Conservation (phyloP, 2,797 vertebrate species). For the Melanitta fusca region DNA sequence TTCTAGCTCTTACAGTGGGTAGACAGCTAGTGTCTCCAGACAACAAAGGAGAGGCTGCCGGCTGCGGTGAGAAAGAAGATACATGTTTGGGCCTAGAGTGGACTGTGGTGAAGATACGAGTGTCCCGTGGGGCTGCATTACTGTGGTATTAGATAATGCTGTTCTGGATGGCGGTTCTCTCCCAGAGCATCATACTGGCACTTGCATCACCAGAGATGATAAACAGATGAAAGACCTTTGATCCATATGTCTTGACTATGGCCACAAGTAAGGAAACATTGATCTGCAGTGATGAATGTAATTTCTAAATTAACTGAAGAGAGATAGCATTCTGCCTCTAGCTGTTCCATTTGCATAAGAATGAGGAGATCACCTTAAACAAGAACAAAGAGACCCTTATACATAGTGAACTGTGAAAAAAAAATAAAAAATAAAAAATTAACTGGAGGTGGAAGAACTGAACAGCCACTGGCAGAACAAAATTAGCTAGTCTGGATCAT, state of each 20-base stretch:
- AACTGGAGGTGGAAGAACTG: background rate
- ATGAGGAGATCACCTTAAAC: slow-evolving; percentile 56
- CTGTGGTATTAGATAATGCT: background rate
- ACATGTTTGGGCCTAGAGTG: background rate
- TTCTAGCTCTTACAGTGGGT: background rate
- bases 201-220: background rate
- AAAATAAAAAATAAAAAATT: background rate
- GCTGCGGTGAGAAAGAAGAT: background rate
- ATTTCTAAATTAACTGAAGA: slow-evolving; percentile 59
- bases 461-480: slow-evolving; percentile 16
- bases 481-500: slow-evolving; percentile 22
- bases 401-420: slow-evolving; percentile 23
- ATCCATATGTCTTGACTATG: background rate
- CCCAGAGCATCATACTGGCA: background rate
- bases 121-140: background rate
- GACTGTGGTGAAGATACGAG: background rate
- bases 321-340: slow-evolving; percentile 23
- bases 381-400: slow-evolving; percentile 36
- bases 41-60: background rate
- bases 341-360: slow-evolving; percentile 47
- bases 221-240: slow-evolving; percentile 13
- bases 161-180: background rate
- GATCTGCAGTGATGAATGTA: slow-evolving; percentile 27
- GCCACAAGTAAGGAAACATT: slow-evolving; percentile 35
- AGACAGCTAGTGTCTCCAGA: background rate